Base-by-base conservation (phyloP, 2,797 vertebrate species). In the Perdix hodgsoniae region DNA sequence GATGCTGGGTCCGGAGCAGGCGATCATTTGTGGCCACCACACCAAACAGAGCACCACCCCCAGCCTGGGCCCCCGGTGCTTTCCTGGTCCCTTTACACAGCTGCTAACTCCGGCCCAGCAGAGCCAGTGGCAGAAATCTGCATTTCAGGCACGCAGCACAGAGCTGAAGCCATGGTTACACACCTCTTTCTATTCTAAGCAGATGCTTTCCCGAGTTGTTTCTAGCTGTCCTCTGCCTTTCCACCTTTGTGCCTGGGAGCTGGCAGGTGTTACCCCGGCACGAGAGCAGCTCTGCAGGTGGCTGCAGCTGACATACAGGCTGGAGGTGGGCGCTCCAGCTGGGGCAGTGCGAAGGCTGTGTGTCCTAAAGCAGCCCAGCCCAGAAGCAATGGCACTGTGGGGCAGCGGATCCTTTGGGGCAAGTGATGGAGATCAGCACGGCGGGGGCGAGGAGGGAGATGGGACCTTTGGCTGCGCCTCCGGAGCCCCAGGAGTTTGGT, bases 381-480 rank as follows among this genome's bases (percentile, higher is more conserved):
- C 22, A 35, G 44, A 17, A 52, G 31, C 75, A 72, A 8, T 5
- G 9, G 16, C n/a, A 44, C 2, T 80, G 10, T 24, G 61, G 35
- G 26, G 60, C 1, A 1, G 11, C 2, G 21, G n/a, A 44, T 69
- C 23, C n/a, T 67, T 0, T 77, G 14, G 22, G n/a, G 45, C 0
- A 0, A 8, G 35, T 67, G 27, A 22, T 61, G 73, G 61, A 75
- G 86, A 61, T 14, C 5, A 66, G 42, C 11, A 93, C 27, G 22
- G 4, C 21, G 44, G 23, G 72, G 40, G 14, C 19, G 6, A 0
- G 3, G 39, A 72, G 6, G 4, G 2, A 13, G 37, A 54, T n/a
- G 10, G 7, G 15, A 61, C 6, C 6, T 54, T 45, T 50, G 70
- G 4, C 12, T 35, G 9, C 7, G 2, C 39, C 90, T 86, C 33